Evolutionary conservation across 2,888 invertebrate species (phyloP).

Genomic region (Aspidiotus destructor): DNA sequence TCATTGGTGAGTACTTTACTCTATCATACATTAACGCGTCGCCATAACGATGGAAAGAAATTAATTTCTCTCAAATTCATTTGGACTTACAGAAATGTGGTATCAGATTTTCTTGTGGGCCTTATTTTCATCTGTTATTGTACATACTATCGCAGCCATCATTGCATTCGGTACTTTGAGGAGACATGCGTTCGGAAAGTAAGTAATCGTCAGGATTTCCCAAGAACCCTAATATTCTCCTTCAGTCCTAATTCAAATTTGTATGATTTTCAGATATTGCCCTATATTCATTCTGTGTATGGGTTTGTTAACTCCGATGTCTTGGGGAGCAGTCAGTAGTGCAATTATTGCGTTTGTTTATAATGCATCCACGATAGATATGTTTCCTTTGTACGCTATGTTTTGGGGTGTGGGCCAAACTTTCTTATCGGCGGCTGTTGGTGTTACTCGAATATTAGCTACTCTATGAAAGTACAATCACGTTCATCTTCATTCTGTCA

Average conservation of each 20-base stretch:
- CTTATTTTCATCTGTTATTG: conserved; percentile 83
- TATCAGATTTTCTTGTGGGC: conserved; percentile 95
- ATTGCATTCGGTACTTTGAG: conserved; percentile 84
- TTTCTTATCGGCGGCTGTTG: conserved; percentile 74
- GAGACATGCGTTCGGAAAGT: conserved; percentile 82
- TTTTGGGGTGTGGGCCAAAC: conserved; percentile 94
- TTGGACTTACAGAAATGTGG: conserved; percentile 70
- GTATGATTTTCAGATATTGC: conserved; percentile 60
- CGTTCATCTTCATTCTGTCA: too few relatives aligned
- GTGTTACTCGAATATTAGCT: conserved; percentile 85
- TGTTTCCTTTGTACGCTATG: conserved; percentile 85
- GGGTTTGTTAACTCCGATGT: conserved; percentile 80
- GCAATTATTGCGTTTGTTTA: conserved; percentile 91
- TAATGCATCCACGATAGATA: conserved; percentile 74
- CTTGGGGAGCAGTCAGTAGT: conserved; percentile 79
- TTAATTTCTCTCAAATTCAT: too few relatives aligned
- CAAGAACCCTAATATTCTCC: background rate
- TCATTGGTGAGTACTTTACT: too few relatives aligned
- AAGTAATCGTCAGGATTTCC: conserved; percentile 38
- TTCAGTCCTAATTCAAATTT: background rate
- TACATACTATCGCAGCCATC: conserved; percentile 75
- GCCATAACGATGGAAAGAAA: too few relatives aligned
- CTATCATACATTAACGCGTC: too few relatives aligned
- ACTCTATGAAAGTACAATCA: conserved; percentile 61
- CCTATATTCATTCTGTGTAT: conserved; percentile 77